Percentiles rank a stretch among this genome's conserved stretches.
Evolutionary conservation across 2,888 invertebrate genomes (phyloP).

Genomic region (Coleophora flavipennella): DNA sequence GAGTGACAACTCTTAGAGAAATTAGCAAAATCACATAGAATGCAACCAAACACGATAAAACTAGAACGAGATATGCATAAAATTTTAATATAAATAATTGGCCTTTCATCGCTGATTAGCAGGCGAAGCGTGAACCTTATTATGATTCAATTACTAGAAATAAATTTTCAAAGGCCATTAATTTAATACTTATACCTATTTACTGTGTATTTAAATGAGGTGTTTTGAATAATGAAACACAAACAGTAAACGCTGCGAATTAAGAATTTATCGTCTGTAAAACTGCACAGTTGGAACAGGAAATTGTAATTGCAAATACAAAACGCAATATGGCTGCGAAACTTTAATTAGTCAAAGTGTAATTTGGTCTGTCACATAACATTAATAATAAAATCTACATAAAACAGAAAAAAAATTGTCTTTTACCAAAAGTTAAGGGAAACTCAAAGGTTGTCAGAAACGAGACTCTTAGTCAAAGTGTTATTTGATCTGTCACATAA

Average conservation of each 20-base stretch:
- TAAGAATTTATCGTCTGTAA: constrained; percentile 15
- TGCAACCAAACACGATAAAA: not conserved
- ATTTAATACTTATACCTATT: too few relatives aligned
- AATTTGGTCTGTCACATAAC: too few relatives aligned
- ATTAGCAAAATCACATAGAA: not conserved
- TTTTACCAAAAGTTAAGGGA: too few relatives aligned
- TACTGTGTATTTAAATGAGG: constrained; percentile 2
- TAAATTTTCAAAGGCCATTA: too few relatives aligned
- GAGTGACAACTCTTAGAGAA: not conserved
- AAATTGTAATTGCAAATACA: constrained; percentile 46
- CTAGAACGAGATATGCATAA: constrained; percentile 1
- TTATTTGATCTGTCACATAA: too few relatives aligned
- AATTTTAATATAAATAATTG: constrained; percentile 2
- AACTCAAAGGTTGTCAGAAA: too few relatives aligned
- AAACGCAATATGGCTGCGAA: constrained; percentile 29
- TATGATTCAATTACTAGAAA: constrained; percentile 3
- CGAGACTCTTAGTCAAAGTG: too few relatives aligned
- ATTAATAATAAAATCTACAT: too few relatives aligned
- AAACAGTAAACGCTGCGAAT: constrained; percentile 5
- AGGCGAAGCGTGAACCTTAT: not conserved
- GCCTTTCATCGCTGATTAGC: too few relatives aligned
- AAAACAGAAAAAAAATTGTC: too few relatives aligned
- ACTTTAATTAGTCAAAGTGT: too few relatives aligned
- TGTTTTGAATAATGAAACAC: constrained; percentile 1
- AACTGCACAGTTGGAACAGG: constrained; percentile 37